phyloP scores from a whole-genome alignment of 2,113 vertebrate genomes.

The mouse (Mus musculus) region DNA sequence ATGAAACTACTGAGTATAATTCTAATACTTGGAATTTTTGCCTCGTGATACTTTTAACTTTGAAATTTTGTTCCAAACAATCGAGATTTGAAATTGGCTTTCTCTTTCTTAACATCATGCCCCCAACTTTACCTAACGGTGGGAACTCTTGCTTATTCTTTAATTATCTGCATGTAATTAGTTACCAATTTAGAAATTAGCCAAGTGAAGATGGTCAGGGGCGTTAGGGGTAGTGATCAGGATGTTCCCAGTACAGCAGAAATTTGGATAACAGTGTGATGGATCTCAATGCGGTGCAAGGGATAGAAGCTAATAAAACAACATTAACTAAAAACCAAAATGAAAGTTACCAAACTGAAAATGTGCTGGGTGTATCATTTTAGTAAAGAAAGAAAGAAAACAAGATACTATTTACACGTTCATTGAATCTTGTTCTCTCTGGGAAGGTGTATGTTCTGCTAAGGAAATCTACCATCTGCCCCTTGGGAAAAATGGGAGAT shows the following conservation, averaged over 20 bases:
- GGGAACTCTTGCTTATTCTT: background rate
- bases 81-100: background rate
- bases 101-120: background rate
- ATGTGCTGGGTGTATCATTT: background rate
- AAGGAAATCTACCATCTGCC: background rate
- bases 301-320: background rate
- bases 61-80: conserved; percentile 47
- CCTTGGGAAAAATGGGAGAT: background rate
- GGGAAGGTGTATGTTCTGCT: fast-evolving
- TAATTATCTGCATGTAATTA: background rate
- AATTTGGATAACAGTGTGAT: background rate
- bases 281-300: background rate
- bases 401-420: background rate
- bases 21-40: background rate
- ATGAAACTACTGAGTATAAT: conserved; percentile 14
- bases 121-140: background rate
- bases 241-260: background rate
- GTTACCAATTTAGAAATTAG: conserved; percentile 18
- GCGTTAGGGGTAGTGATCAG: background rate
- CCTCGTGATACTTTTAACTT: background rate
- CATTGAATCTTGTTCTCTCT: background rate
- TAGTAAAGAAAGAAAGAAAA: background rate
- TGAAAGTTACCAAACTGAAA: conserved; percentile 12
- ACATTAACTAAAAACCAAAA: background rate
- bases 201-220: background rate